A percentile compares a stretch with the other conserved stretches of the same genome.
Evolutionary conservation across 2,797 vertebrate species (phyloP).

Genomic region (Poecilia wingei): DNA sequence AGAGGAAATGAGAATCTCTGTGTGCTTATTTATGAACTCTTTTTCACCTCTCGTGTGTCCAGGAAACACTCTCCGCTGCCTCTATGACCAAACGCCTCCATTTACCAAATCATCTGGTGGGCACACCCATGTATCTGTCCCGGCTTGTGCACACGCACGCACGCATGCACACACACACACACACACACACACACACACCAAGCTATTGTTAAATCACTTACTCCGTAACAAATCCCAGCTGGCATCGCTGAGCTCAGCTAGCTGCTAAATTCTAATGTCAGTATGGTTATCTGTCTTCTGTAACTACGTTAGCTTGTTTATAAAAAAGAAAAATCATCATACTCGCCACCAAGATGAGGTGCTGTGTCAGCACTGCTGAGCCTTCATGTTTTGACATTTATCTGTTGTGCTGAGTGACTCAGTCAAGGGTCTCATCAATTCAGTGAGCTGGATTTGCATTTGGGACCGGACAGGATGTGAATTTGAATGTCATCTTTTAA

Average conservation of each 20-base stretch:
- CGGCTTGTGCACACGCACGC: constrained; percentile 57
- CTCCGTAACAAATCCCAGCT: constrained; percentile 37
- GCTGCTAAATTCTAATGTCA: constrained; percentile 23
- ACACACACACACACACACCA: background rate
- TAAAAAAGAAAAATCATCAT: constrained; percentile 9
- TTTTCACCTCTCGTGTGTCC: constrained; percentile 22
- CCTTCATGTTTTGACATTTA: constrained; percentile 17
- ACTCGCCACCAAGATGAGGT: constrained; percentile 13
- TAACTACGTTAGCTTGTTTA: constrained; percentile 48
- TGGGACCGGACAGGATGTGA: background rate
- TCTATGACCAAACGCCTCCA: constrained; percentile 57
- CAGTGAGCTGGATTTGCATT: constrained; percentile 2
- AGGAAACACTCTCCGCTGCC: constrained; percentile 68
- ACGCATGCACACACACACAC: background rate
- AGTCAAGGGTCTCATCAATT: constrained; percentile 7
- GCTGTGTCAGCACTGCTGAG: constrained; percentile 34
- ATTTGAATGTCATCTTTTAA: constrained; percentile 5
- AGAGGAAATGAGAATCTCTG: background rate
- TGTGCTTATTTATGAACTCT: constrained; percentile 27
- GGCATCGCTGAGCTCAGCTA: constrained; percentile 27
- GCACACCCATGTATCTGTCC: constrained; percentile 72
- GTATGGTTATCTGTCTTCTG: constrained; percentile 28
- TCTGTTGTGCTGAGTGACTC: constrained; percentile 19
- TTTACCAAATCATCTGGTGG: constrained; percentile 62
- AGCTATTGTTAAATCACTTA: constrained; percentile 42